phyloP scores from a whole-genome alignment of 2,888 invertebrate species.

The Cancer borealis region DNA sequence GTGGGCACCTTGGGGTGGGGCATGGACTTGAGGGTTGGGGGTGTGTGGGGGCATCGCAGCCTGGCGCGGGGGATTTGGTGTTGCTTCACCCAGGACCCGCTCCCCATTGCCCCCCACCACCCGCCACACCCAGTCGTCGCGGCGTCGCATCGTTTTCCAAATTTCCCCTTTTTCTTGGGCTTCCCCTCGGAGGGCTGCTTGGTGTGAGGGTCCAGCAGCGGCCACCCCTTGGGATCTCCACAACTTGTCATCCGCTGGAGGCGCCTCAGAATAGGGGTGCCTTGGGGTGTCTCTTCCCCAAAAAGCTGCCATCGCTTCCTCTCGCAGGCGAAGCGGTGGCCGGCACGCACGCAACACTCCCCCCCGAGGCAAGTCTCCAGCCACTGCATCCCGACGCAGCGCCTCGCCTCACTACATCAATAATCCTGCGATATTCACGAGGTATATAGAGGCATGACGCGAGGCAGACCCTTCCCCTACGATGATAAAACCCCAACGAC shows the following conservation, averaged over 20 bases:
- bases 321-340: constrained; percentile 49
- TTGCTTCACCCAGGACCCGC: background rate
- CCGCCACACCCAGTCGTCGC: background rate
- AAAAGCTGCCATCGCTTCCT: constrained; percentile 51
- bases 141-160: background rate
- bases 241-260: constrained; percentile 59
- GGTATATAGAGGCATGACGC: background rate
- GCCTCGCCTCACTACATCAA: constrained; percentile 28
- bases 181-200: constrained; percentile 4
- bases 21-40: background rate
- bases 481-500: background rate
- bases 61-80: constrained; percentile 42
- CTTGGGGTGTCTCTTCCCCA: constrained; percentile 53
- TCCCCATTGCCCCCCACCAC: constrained; percentile 46
- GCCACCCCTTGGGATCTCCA: constrained; percentile 42
- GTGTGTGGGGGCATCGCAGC: constrained; percentile 3
- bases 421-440: constrained; percentile 52
- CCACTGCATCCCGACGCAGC: constrained; percentile 56
- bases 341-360: constrained; percentile 56
- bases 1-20: constrained; percentile 2
- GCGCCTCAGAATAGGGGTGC: constrained; percentile 58
- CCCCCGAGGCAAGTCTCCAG: constrained; percentile 56
- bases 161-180: constrained; percentile 22
- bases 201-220: background rate
- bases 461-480: background rate